phyloP scores from a whole-genome alignment of 2,113 vertebrate genomes.

The Ammodytes dubius region DNA sequence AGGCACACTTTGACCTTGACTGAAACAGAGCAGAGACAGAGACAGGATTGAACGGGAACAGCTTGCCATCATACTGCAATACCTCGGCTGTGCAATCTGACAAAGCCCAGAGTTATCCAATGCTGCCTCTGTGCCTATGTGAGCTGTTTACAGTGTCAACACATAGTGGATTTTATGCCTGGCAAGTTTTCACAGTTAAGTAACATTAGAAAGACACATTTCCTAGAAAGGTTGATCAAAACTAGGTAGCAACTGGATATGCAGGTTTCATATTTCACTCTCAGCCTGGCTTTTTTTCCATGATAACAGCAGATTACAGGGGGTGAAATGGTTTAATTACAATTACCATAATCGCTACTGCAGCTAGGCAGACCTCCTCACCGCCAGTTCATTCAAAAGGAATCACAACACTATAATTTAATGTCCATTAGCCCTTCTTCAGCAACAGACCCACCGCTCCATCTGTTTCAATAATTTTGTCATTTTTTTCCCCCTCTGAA shows the following conservation, averaged over 20 bases:
- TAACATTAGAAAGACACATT: slow-evolving; percentile 44
- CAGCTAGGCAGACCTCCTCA: slow-evolving; percentile 53
- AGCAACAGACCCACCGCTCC: slow-evolving; percentile 71
- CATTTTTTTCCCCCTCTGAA: slow-evolving; percentile 69
- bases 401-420: slow-evolving; percentile 74
- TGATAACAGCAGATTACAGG: slow-evolving; percentile 48
- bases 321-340: slow-evolving; percentile 49
- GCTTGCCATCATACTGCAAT: slow-evolving; percentile 32
- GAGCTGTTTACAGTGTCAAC: slow-evolving; percentile 65
- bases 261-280: slow-evolving; percentile 11
- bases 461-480: slow-evolving; percentile 82
- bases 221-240: slow-evolving; percentile 51
- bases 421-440: slow-evolving; percentile 67
- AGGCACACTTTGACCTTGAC: background rate
- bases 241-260: background rate
- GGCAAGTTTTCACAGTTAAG: slow-evolving; percentile 35
- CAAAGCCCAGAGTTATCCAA: slow-evolving; percentile 64
- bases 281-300: slow-evolving; percentile 39
- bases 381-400: slow-evolving; percentile 59
- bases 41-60: slow-evolving; percentile 13
- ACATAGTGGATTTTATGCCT: slow-evolving; percentile 1
- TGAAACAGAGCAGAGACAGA: background rate
- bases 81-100: slow-evolving; percentile 34
- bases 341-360: slow-evolving; percentile 60
- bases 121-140: slow-evolving; percentile 20